Base-by-base conservation (phyloP, 2,113 vertebrate genomes). In the Alexandromys fortis region DNA sequence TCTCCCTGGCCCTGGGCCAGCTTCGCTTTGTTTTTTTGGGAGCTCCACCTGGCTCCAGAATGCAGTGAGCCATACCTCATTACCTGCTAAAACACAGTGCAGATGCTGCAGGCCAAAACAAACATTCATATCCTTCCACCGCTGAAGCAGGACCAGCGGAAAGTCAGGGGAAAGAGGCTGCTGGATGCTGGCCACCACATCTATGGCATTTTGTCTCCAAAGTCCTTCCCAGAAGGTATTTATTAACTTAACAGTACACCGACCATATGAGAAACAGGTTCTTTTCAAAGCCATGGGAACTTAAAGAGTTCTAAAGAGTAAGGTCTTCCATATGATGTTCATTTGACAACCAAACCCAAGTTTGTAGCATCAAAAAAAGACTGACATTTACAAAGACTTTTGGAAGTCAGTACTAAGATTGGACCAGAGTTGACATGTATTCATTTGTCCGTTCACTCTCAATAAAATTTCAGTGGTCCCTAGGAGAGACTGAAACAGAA, bases 31-130 rank as follows among this genome's bases (percentile, higher is more conserved):
- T 42, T 70, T 86, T 79, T 42, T 28, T 68, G 49, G 58, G 22
- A 67, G 17, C 17, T 93, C 77, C 72, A 81, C 61, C 88, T 95
- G 88, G 28, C 52, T 96, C 47, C 52, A 42, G 35, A 73, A 94
- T 35, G 14, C 61, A 38, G 13, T 3, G 6, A 94, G 61, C 75
- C 68, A 94, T 45, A 67, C 49, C 73, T 86, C 63, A 63, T 28
- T 86, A 17, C 35, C 78, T 92, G 16, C 45, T 58, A 38, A 85
- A 93, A 55, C 67, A 89, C 42, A 95, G 9, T 26, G 10, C 33
- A 45, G 17, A 70, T 77, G 72, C 35, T 61, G 26, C 72, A 22
- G 72, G 81, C 89, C 86, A 93, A 87, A 75, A 49, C 47, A 65
- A 93, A 73, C 76, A 73, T 0, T 75, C 67, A 19, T 17, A 79